These are phyloP conservation scores for Sesia apiformis DNA, from an alignment of 2,888 invertebrate genomes.

Conservation along the genomic window DNA sequence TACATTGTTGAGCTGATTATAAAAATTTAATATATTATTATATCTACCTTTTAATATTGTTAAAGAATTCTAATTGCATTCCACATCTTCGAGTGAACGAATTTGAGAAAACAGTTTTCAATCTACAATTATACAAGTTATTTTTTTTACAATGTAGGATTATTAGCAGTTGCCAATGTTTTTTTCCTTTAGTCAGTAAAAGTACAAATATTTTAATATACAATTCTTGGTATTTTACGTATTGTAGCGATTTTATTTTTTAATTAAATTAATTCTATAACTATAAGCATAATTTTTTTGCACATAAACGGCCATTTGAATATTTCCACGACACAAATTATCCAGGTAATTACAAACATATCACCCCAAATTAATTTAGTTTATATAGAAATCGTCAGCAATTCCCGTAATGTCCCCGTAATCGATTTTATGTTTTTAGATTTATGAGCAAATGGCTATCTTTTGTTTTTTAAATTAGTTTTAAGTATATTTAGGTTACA, in stretches of 20 bases:
- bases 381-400: constrained; percentile 43
- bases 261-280: constrained; percentile 64
- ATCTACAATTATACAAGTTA: constrained; percentile 71
- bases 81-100: constrained; percentile 74
- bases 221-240: constrained; percentile 74
- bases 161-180: constrained; percentile 75
- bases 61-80: constrained; percentile 76
- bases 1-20: constrained; percentile 78
- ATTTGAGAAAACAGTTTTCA: constrained; percentile 73
- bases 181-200: constrained; percentile 85
- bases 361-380: constrained; percentile 61
- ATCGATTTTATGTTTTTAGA: constrained; percentile 38
- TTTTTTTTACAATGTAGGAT: constrained; percentile 73
- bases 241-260: constrained; percentile 72
- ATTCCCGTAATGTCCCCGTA: constrained; percentile 49
- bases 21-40: constrained; percentile 77
- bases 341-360: constrained; percentile 67
- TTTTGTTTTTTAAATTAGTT: constrained; percentile 61
- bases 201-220: constrained; percentile 86
- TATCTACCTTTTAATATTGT: constrained; percentile 76
- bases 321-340: constrained; percentile 61
- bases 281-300: constrained; percentile 71
- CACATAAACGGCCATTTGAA: constrained; percentile 61
- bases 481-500: constrained; percentile 57
- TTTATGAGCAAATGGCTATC: constrained; percentile 58